These are phyloP conservation scores for Zoroaster sp. DNA, from an alignment of 53 echinoderm and acorn worm species.

Conservation along the genomic window DNA sequence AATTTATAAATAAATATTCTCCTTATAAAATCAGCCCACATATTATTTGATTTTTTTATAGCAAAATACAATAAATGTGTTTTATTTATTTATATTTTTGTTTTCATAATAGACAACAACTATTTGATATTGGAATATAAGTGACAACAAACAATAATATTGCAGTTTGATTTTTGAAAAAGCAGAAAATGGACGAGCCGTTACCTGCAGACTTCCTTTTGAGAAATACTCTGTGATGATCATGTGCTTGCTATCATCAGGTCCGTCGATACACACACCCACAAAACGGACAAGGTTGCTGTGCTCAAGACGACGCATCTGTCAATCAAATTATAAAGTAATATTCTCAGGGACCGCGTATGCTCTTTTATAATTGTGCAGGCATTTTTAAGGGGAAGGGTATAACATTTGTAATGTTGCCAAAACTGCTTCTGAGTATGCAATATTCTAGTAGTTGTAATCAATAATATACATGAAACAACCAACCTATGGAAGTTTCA, in stretches of 20 bases:
- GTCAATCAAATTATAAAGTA: neutral
- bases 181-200: neutral
- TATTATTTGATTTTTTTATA: no score
- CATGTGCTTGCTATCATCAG: constrained; percentile 23
- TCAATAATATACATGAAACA: neutral
- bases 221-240: constrained; percentile 75
- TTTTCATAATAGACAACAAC: neutral
- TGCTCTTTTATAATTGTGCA: no score
- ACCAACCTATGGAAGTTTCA: no score
- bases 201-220: constrained; percentile 81
- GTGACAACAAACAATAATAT: neutral
- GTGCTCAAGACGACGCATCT: constrained; percentile 75
- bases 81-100: neutral
- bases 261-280: constrained; percentile 67
- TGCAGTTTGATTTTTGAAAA: neutral
- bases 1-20: no score
- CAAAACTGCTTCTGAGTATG: no score
- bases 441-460: neutral
- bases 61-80: neutral
- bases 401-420: no score
- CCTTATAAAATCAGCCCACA: no score
- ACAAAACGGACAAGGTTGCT: constrained; percentile 76
- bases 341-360: no score
- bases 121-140: neutral
- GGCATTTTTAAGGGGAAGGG: no score